Conservation (phyloP, 2,797 vertebrate species). For the Smutsia gigantea region DNA sequence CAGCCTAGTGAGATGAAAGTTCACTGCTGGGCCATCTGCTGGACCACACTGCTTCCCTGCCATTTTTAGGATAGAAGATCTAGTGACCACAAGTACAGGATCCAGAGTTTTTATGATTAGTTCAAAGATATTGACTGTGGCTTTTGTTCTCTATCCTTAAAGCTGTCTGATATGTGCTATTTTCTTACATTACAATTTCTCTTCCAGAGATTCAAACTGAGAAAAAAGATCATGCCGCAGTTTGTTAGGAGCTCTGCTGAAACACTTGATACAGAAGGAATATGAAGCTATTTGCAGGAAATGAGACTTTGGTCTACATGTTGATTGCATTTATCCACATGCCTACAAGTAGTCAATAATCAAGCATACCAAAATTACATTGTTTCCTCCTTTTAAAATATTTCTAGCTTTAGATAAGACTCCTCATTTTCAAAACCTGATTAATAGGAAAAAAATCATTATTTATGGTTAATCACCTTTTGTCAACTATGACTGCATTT, state of each 20-base stretch:
- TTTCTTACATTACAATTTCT: slow-evolving; percentile 44
- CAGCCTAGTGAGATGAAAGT: not conserved
- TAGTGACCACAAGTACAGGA: not conserved
- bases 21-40: not conserved
- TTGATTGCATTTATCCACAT: slow-evolving; percentile 25
- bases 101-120: not conserved
- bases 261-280: slow-evolving; percentile 38
- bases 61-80: not conserved
- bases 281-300: slow-evolving; percentile 31
- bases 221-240: slow-evolving; percentile 16
- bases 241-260: slow-evolving; percentile 59
- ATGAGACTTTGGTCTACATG: not conserved
- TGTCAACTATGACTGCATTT: slow-evolving; percentile 54
- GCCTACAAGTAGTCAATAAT: slow-evolving; percentile 14
- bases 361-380: not conserved
- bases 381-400: slow-evolving; percentile 55
- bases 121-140: slow-evolving; percentile 20
- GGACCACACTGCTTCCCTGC: not conserved
- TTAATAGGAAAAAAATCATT: slow-evolving; percentile 66
- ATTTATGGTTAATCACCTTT: slow-evolving; percentile 63
- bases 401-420: slow-evolving; percentile 53
- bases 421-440: slow-evolving; percentile 49
- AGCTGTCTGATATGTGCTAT: not conserved
- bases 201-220: slow-evolving; percentile 47
- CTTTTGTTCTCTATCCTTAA: slow-evolving; percentile 33